phyloP scores from a whole-genome alignment of 2,888 invertebrate genomes.

The Hydrotaea cyrtoneurina region DNA sequence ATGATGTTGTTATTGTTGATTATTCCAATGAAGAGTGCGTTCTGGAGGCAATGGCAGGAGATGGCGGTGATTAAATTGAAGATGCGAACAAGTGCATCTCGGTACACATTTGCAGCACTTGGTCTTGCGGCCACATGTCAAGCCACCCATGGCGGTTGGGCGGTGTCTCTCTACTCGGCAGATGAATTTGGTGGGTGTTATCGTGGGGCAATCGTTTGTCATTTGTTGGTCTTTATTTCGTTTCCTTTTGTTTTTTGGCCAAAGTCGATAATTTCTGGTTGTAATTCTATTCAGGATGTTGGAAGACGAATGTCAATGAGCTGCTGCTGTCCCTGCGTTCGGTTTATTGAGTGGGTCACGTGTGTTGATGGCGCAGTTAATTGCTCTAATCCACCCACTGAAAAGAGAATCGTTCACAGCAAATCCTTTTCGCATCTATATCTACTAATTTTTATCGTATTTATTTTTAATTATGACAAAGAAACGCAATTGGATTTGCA shows the following conservation, averaged over 20 bases:
- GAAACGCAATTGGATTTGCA: not conserved
- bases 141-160: constrained; percentile 29
- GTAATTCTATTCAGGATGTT: constrained; percentile 58
- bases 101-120: constrained; percentile 43
- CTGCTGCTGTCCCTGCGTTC: constrained; percentile 3
- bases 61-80: constrained; percentile 29
- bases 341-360: constrained; percentile 46
- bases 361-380: constrained; percentile 64
- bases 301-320: constrained; percentile 63
- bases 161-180: constrained; percentile 38
- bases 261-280: constrained; percentile 53
- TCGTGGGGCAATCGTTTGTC: constrained; percentile 56
- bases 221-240: constrained; percentile 19
- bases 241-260: constrained; percentile 42
- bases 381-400: constrained; percentile 58
- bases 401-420: not conserved
- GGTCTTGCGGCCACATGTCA: constrained; percentile 56
- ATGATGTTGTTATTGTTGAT: constrained; percentile 26
- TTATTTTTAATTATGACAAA: constrained; percentile 58
- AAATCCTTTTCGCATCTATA: constrained; percentile 32
- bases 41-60: not conserved
- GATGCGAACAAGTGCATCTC: constrained; percentile 65
- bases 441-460: constrained; percentile 60
- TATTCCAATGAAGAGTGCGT: not conserved
- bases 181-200: constrained; percentile 62